Evolutionary conservation across 2,888 invertebrate species (phyloP).

Genomic region (Lottia gigantea): DNA sequence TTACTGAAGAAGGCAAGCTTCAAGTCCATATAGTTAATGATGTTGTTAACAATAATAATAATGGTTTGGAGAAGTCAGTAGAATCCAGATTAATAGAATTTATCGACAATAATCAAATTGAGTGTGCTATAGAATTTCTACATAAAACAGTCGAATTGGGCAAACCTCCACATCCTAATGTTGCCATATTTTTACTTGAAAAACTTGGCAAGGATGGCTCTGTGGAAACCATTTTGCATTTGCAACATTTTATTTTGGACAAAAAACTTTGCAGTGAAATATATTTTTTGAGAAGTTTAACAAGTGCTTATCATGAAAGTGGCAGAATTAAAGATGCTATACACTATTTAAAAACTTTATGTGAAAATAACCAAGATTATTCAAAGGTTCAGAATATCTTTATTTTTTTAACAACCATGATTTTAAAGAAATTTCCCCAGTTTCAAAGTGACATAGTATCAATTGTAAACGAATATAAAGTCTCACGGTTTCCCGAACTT

Average conservation of each 20-base stretch:
- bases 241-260: conserved; percentile 35
- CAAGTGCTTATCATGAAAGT: conserved; percentile 41
- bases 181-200: conserved; percentile 36
- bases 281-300: conserved; percentile 31
- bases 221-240: conserved; percentile 33
- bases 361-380: conserved; percentile 33
- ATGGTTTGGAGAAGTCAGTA: conserved; percentile 26
- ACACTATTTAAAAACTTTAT: conserved; percentile 29
- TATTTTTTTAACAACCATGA: conserved; percentile 33
- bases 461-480: conserved; percentile 32
- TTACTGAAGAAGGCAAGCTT: neutral
- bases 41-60: neutral
- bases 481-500: conserved; percentile 23
- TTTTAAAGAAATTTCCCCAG: conserved; percentile 33
- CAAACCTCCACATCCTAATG: conserved; percentile 25
- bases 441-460: conserved; percentile 26
- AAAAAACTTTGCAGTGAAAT: conserved; percentile 30
- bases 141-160: conserved; percentile 21
- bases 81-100: conserved; percentile 21
- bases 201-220: conserved; percentile 39
- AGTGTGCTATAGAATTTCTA: conserved; percentile 34
- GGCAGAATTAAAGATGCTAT: conserved; percentile 40
- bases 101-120: conserved; percentile 39
- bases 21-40: too few relatives aligned
- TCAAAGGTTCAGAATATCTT: conserved; percentile 37